phyloP scores from a whole-genome alignment of 2,888 invertebrate genomes.

The Tetragnatha montana region DNA sequence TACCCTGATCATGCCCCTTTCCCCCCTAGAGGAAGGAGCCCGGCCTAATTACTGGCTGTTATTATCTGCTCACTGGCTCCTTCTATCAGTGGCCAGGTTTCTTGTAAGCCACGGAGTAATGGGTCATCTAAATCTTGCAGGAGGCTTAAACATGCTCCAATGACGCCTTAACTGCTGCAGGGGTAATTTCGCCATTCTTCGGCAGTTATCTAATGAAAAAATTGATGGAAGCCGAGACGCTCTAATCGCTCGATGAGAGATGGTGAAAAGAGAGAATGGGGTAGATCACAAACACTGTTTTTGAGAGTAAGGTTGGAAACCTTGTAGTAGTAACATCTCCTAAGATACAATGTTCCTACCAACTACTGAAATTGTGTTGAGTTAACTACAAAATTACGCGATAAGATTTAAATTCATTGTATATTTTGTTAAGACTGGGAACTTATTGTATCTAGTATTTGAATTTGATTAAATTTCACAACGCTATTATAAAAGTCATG shows the following conservation, averaged over 20 bases:
- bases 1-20: constrained; percentile 11
- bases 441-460: too few species aligned
- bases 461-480: too few species aligned
- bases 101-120: constrained; percentile 29
- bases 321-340: too few species aligned
- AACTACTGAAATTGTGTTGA: too few species aligned
- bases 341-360: too few species aligned
- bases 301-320: too few species aligned
- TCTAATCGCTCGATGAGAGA: neutral
- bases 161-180: neutral
- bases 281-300: too few species aligned
- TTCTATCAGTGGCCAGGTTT: constrained; percentile 26
- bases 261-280: too few species aligned
- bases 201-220: constrained; percentile 32
- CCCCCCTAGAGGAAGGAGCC: neutral
- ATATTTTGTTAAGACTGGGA: too few species aligned
- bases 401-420: too few species aligned
- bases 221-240: neutral
- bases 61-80: constrained; percentile 20
- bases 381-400: too few species aligned
- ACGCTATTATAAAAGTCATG: too few species aligned
- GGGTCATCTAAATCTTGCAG: constrained; percentile 22
- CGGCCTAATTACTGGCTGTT: constrained; percentile 20
- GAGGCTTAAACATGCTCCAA: constrained; percentile 25
- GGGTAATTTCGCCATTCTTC: constrained; percentile 20